A percentile compares a stretch with the other conserved stretches of the same genome.
phyloP scores from a whole-genome alignment of 2,113 vertebrate species.

The Phocoena phocoena region DNA sequence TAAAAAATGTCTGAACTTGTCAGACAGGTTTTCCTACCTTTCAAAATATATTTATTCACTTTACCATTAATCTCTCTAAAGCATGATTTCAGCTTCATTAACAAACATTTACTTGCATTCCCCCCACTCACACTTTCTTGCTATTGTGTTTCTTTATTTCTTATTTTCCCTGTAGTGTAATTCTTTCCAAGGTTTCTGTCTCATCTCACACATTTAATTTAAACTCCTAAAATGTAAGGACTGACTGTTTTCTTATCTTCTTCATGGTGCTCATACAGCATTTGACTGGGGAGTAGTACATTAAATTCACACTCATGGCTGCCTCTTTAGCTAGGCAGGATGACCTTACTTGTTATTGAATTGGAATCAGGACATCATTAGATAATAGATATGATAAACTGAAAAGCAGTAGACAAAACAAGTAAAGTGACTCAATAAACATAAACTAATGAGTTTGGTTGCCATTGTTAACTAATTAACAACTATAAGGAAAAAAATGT shows the following conservation, averaged over 20 bases:
- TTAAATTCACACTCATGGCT: neutral
- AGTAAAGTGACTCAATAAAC: neutral
- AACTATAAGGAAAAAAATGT: neutral
- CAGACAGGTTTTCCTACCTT: neutral
- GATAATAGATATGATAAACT: neutral
- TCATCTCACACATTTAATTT: neutral
- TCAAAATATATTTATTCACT: neutral
- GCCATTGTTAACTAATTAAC: neutral
- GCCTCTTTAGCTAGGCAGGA: neutral
- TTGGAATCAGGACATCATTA: neutral
- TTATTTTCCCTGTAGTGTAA: neutral
- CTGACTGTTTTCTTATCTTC: neutral
- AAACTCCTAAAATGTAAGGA: neutral
- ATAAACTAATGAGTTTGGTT: neutral
- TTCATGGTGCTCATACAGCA: neutral
- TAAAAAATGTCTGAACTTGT: neutral
- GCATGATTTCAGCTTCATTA: neutral
- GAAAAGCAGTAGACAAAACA: neutral
- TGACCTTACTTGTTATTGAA: neutral
- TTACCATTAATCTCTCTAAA: neutral
- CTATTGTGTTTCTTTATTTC: neutral
- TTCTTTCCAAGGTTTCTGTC: neutral
- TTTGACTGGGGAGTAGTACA: neutral
- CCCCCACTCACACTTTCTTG: neutral
- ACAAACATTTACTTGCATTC: neutral